These are phyloP conservation scores for Cremastinae sp. DNA, from an alignment of 2,888 invertebrate species.

Conservation along the genomic window DNA sequence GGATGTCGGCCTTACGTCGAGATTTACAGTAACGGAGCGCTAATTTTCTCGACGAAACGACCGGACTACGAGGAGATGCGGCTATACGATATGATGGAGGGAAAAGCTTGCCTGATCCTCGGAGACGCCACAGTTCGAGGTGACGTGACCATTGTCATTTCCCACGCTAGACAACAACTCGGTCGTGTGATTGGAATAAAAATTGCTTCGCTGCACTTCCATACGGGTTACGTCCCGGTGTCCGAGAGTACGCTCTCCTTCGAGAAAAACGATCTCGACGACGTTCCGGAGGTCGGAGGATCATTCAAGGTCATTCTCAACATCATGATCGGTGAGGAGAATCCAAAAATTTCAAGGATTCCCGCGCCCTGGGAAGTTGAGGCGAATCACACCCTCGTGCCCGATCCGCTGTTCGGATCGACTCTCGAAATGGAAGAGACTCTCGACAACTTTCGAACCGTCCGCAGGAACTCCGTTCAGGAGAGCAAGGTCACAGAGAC, in stretches of 20 bases:
- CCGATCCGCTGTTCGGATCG: slow-evolving; percentile 87
- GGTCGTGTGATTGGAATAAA: slow-evolving; percentile 91
- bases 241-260: slow-evolving; percentile 89
- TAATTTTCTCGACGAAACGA: slow-evolving; percentile 89
- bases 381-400: slow-evolving; percentile 82
- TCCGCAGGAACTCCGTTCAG: slow-evolving; percentile 27
- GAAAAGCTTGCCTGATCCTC: slow-evolving; percentile 82
- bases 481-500: slow-evolving; percentile 14
- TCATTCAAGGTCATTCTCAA: slow-evolving; percentile 87
- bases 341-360: slow-evolving; percentile 84
- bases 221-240: slow-evolving; percentile 91
- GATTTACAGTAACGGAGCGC: slow-evolving; percentile 92
- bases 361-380: slow-evolving; percentile 90
- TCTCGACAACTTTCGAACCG: slow-evolving; percentile 86
- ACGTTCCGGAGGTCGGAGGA: slow-evolving; percentile 86
- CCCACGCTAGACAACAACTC: slow-evolving; percentile 93
- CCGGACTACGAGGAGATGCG: slow-evolving; percentile 94
- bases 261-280: slow-evolving; percentile 89
- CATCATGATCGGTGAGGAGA: slow-evolving; percentile 87
- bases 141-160: slow-evolving; percentile 90
- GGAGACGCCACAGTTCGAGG: slow-evolving; percentile 87
- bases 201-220: slow-evolving; percentile 93
- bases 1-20: slow-evolving; percentile 97
- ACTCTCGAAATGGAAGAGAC: slow-evolving; percentile 91
- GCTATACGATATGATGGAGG: slow-evolving; percentile 86